Evolutionary conservation across 2,888 invertebrate genomes (phyloP).

Genomic region (Minunthozetes semirufus): DNA sequence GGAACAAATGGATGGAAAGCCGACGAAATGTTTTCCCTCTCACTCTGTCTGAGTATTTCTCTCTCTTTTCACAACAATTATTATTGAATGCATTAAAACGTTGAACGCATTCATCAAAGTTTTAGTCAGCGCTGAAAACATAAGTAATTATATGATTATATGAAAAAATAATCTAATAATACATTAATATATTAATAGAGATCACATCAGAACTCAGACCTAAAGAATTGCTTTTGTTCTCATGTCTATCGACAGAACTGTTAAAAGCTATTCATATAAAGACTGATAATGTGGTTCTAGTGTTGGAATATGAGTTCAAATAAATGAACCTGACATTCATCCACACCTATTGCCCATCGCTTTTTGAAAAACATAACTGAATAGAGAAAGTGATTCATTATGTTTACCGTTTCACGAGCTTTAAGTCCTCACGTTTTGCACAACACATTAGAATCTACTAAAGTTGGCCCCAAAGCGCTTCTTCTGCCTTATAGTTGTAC

Average conservation of each 20-base stretch:
- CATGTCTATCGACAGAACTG: slow-evolving; percentile 8
- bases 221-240: neutral
- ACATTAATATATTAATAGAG: neutral
- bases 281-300: neutral
- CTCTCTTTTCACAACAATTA: neutral
- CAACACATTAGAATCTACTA: neutral
- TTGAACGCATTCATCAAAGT: slow-evolving; percentile 12
- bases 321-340: neutral
- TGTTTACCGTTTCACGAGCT: slow-evolving; percentile 21
- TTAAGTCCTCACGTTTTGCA: neutral
- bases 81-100: neutral
- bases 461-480: neutral
- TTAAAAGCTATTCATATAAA: slow-evolving; percentile 6
- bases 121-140: slow-evolving; percentile 10
- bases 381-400: slow-evolving; percentile 17
- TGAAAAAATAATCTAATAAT: neutral
- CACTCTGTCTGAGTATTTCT: neutral
- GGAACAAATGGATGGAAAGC: slow-evolving; percentile 4
- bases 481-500: neutral
- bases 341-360: slow-evolving; percentile 1
- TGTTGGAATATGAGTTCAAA: neutral
- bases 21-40: neutral
- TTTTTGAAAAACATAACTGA: neutral
- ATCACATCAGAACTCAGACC: neutral
- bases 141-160: slow-evolving; percentile 6